A percentile compares a stretch with the other conserved stretches of the same genome.
Evolutionary conservation across 2,797 vertebrate species (phyloP).

Genomic region (Hozukius guyotensis): DNA sequence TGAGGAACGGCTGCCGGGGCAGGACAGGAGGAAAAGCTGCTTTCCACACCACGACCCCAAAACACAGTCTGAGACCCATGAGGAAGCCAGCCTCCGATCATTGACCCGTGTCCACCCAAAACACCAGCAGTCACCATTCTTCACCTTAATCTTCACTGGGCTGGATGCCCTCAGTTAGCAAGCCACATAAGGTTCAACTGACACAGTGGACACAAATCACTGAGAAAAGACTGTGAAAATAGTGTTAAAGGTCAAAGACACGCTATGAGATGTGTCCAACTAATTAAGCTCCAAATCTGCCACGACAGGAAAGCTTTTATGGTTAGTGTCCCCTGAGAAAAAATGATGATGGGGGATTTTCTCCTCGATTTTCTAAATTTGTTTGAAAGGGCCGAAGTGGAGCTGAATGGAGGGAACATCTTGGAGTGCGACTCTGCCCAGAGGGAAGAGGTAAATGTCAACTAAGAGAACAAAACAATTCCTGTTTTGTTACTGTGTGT

Average conservation of each 20-base stretch:
- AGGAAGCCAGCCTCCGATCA: slow-evolving; percentile 25
- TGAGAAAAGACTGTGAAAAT: slow-evolving; percentile 44
- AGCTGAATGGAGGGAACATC: slow-evolving; percentile 4
- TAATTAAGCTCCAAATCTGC: slow-evolving; percentile 49
- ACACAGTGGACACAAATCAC: slow-evolving; percentile 63
- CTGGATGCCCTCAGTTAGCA: slow-evolving; percentile 27
- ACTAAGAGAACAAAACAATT: not conserved
- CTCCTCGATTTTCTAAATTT: slow-evolving; percentile 2
- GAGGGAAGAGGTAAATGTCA: slow-evolving; percentile 29
- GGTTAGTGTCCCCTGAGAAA: slow-evolving; percentile 2
- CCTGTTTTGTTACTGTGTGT: not conserved
- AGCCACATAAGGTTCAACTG: slow-evolving; percentile 42
- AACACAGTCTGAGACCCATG: slow-evolving; percentile 26
- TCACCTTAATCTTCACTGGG: slow-evolving; percentile 45
- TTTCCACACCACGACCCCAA: slow-evolving; percentile 57
- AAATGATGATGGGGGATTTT: slow-evolving; percentile 4
- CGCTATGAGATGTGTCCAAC: slow-evolving; percentile 34
- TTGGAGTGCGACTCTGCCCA: not conserved
- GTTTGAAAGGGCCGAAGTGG: slow-evolving; percentile 25
- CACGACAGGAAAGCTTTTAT: slow-evolving; percentile 24
- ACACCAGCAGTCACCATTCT: slow-evolving; percentile 51
- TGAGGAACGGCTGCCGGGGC: slow-evolving; percentile 13
- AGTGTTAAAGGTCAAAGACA: slow-evolving; percentile 54
- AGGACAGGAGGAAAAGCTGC: slow-evolving; percentile 8
- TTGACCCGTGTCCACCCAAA: slow-evolving; percentile 67